Base-by-base conservation (phyloP, 2,113 vertebrate genomes). In the Callorhinus ursinus region DNA sequence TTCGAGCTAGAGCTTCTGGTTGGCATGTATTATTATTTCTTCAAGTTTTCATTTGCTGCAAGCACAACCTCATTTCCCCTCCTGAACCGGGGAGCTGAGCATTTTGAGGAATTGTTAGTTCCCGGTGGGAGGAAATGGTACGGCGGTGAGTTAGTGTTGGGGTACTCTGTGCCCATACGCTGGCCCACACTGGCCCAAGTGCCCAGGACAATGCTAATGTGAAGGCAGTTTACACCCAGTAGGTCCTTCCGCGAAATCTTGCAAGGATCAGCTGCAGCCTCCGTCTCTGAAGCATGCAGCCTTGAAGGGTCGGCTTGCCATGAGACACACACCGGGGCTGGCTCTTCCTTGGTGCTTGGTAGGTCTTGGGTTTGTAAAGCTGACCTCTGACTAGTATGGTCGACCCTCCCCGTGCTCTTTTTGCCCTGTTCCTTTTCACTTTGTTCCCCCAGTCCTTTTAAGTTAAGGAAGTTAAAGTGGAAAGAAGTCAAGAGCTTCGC, bases 401-500 rank as follows among this genome's bases (percentile, higher is more conserved):
- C 1, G 42, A 80, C 87, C 51, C 42, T 63, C 69, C 72, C 67
- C 16, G 1, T 7, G 53, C 46, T 85, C 59, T 46, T 49, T 57
- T 39, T 69, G 76, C 76, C 39, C 81, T 55, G 15, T 59, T 67
- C 18, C 16, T 72, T 92, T 91, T 81, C 9, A 28, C 71, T 86
- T 71, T 71, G 81, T 85, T 95, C 57, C 90, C 65, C 92, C 7
- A 18, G 33, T 95, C 87, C 55, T 92, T 86, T 88, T 92, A 3
- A 92, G 77, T 85, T 28, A 76, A 83, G 53, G 53, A 92, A 87
- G 59, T 87, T 83, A 88, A 87, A n/a, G n/a, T 93, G 90, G 67
- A 95, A 97, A 97, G 95, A 95, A 97, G 53, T 39, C 84, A 55
- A 26, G 11, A 59, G 42, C 88, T 94, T 46, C 15, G 46, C 57